Evolutionary conservation across 1,140 invertebrate genomes (phyloP).

Genomic region (Pseudomyrmex sp.): DNA sequence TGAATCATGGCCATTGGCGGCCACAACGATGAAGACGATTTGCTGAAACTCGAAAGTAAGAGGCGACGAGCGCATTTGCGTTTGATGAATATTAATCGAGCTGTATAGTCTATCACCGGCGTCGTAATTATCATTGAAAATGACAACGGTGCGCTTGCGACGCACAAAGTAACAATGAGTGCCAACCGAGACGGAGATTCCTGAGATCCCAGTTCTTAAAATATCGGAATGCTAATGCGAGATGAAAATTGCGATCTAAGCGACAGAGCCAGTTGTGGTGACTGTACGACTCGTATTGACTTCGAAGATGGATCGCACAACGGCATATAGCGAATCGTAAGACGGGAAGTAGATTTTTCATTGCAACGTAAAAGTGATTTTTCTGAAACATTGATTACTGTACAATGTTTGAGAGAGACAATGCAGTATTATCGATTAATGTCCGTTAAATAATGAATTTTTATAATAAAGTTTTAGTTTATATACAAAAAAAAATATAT

Average conservation of each 20-base stretch:
- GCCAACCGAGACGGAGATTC: not conserved
- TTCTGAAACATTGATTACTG: not conserved
- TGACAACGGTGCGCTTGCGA: not conserved
- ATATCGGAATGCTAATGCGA: conserved; percentile 8
- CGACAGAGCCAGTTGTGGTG: conserved; percentile 10
- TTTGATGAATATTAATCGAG: conserved; percentile 29
- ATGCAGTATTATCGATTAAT: not conserved
- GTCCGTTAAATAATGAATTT: not conserved
- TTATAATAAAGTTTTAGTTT: not conserved
- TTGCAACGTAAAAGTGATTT: not conserved
- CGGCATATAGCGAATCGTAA: not conserved
- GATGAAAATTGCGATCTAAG: conserved; percentile 10
- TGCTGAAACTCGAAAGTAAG: not conserved
- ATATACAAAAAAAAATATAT: no score
- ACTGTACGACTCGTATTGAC: conserved; percentile 16
- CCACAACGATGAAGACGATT: not conserved
- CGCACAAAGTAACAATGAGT: not conserved
- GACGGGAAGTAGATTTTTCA: not conserved
- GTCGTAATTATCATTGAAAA: conserved; percentile 39
- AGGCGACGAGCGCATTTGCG: not conserved
- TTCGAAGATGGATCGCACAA: not conserved
- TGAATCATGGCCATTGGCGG: not conserved
- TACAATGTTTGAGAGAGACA: not conserved
- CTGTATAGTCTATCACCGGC: conserved; percentile 8
- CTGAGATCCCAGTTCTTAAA: not conserved